These are phyloP conservation scores for Borostomias antarcticus DNA, from an alignment of 2,797 vertebrate species.

Conservation along the genomic window DNA sequence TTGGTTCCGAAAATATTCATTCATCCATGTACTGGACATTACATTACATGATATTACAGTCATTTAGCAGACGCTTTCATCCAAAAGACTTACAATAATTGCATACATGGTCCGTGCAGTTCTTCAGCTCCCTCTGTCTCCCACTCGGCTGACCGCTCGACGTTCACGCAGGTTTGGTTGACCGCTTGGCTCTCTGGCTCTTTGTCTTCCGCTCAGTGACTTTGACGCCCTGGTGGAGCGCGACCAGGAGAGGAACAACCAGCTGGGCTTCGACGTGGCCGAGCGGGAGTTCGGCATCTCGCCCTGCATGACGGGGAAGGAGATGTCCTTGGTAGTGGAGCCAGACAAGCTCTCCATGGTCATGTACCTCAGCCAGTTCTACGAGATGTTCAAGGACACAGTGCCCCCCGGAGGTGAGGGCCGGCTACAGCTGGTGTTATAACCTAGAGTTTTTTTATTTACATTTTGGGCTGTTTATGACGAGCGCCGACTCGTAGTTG, in stretches of 20 bases:
- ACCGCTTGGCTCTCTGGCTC: not conserved
- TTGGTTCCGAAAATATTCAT: no score
- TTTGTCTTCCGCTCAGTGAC: conserved; percentile 76
- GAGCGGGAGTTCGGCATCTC: conserved; percentile 96
- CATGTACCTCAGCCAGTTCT: conserved; percentile 99
- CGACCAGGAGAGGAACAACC: conserved; percentile 92
- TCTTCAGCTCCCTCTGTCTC: no score
- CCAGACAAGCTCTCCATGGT: conserved; percentile 99
- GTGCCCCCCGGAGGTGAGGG: conserved; percentile 89
- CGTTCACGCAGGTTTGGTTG: not conserved
- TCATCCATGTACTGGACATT: no score
- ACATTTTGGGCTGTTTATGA: not conserved
- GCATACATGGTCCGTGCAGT: no score
- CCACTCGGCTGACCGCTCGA: no score
- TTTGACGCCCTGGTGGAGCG: conserved; percentile 92
- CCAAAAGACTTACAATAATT: no score
- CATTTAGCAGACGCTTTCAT: no score
- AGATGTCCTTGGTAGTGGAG: conserved; percentile 94
- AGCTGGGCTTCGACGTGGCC: conserved; percentile 92
- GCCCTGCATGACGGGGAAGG: conserved; percentile 98
- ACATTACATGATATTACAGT: no score
- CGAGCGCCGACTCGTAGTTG: not conserved
- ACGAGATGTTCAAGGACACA: conserved; percentile 98
- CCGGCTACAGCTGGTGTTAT: not conserved
- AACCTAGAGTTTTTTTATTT: not conserved